Evolutionary conservation across 1,140 invertebrate species (phyloP), one percentile per base, ranked within the genome.

Genomic region (Calephelis nemesis): DNA sequence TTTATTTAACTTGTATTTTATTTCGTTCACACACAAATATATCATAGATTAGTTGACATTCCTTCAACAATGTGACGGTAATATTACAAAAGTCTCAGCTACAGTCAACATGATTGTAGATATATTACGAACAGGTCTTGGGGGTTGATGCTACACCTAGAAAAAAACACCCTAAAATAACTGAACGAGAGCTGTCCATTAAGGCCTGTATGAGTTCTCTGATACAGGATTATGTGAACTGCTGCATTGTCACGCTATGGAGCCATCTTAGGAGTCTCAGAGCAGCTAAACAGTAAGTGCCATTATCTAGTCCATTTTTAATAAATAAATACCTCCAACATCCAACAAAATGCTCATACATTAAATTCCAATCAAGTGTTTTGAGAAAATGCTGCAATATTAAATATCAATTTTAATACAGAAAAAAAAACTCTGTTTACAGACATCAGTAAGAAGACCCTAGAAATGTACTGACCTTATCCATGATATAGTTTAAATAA

Each of bases 131-230:
- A 79, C 70, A 68, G 75, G 68, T 87, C 84, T 84, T 87, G 81
- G 81, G 69, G 71, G 71, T 77, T 67, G 80, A 82, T 76, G 85
- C 76, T 85, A 88, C 71, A 91, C 89, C 89, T 91, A 91, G 89
- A 91, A 91, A 89, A 91, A 86, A 91, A 88, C 87, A 90, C 86
- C 89, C 87, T 91, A 91, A 86, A 91, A 87, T 89, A 86, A 79
- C 78, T 68, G 76, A 82, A 79, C 74, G 76, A 78, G 71, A 65
- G 77, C 74, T 71, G 70, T 77, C 75, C 68, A 76, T 76, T 73
- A 68, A 68, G 63, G 77, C 64, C 68, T 67, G 68, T 67, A 73
- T 67, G 65, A 68, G 42, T 45, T 71, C 67, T 74, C 75, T 62
- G 70, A 69, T 69, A 80, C 71, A 73, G 75, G 71, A 72, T 72